A percentile compares a stretch with the other conserved stretches of the same genome.
Evolutionary conservation across 2,113 vertebrate species (phyloP).

Genomic region (Emydura subglobosa): DNA sequence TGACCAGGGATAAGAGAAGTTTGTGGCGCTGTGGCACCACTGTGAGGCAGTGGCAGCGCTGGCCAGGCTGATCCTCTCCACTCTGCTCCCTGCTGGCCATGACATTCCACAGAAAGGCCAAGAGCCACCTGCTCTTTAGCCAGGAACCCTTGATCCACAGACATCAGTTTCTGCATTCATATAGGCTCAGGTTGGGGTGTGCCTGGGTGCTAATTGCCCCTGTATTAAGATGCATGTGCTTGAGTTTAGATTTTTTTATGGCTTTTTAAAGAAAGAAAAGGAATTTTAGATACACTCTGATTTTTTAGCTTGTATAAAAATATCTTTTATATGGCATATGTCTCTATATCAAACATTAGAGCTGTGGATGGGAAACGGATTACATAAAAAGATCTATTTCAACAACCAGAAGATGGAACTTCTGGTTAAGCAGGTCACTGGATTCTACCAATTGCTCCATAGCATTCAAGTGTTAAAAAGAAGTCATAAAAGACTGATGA

Average conservation of each 20-base stretch:
- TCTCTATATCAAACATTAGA: neutral
- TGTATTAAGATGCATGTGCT: neutral
- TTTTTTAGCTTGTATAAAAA: neutral
- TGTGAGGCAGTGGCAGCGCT: too few relatives aligned
- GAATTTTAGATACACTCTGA: neutral
- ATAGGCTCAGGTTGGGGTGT: too few relatives aligned
- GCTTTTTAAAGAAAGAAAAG: neutral
- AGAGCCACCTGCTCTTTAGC: too few relatives aligned
- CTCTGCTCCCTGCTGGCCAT: too few relatives aligned
- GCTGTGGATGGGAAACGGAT: neutral
- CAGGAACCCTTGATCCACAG: too few relatives aligned
- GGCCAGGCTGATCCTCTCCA: too few relatives aligned
- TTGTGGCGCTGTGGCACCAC: too few relatives aligned
- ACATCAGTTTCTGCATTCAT: too few relatives aligned
- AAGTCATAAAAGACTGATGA: neutral
- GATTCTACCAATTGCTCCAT: neutral
- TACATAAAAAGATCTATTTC: neutral
- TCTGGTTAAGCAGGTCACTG: neutral
- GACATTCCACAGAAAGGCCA: too few relatives aligned
- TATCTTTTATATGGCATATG: neutral
- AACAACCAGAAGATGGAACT: neutral
- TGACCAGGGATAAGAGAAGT: too few relatives aligned
- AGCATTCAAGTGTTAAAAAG: neutral
- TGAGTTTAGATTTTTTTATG: neutral
- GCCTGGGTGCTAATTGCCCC: neutral